Evolutionary conservation across 1,140 invertebrate species (phyloP), one percentile per base, ranked within the genome.

Genomic region (Sycophaga agraensis): DNA sequence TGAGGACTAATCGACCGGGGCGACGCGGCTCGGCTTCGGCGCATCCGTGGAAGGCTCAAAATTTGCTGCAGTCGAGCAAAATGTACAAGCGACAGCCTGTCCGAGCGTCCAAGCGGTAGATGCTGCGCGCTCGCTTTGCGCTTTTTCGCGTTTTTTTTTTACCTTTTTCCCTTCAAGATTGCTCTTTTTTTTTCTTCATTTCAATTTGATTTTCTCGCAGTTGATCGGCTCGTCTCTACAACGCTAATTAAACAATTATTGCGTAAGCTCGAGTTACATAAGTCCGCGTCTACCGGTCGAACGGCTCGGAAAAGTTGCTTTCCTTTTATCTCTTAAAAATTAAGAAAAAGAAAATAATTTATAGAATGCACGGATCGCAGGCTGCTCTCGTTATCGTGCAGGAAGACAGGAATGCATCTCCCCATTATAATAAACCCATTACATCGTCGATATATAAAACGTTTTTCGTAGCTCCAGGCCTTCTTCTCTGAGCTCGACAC

Each of bases 51-150:
- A 50, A 63, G 53, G 60, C 46, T 63, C 35, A 63, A 63, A 28
- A 51, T 56, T 63, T 63, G 60, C 60, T 51, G 60, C 45, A 53
- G n/a, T n/a, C n/a, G 31, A 55, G 59, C 51, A 62, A 63, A 63
- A 56, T 56, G 35, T 55, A 48, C 34, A 63, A 56, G 42, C 53
- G 17, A 57, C 64, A 69, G 66, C 56, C 64, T 46, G 45, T 70
- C 71, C 71, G 68, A 67, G 61, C 65, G 68, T 71, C 66, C 65
- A 70, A 73, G 68, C 43, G 66, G 68, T 70, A 71, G 68, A 73
- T 70, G 67, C 63, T 58, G 21, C 48, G 21, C n/a, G n/a, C n/a
- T n/a, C n/a, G n/a, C n/a, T n/a, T n/a, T 59, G 1, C 5, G 8
- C n/a, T 35, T 43, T 16, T 53, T 39, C 12, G 37, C 7, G 17